Conservation (phyloP, 2,113 vertebrate species). For the Nibea albiflora region DNA sequence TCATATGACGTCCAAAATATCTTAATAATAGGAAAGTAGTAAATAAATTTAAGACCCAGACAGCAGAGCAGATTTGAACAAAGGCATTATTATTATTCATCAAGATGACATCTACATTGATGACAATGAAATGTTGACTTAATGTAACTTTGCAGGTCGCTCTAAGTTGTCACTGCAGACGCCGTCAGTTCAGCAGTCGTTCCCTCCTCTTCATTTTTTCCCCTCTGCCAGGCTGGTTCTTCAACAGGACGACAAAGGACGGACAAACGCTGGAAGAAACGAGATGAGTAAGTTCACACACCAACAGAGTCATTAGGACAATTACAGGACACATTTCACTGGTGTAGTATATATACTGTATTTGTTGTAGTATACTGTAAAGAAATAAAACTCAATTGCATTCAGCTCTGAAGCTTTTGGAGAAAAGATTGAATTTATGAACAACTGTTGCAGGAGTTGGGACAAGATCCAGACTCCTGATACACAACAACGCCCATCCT, state of each 20-base stretch:
- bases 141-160: background rate
- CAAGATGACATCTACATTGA: too few species aligned
- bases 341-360: too few species aligned
- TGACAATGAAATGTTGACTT: too few species aligned
- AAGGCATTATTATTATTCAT: too few species aligned
- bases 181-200: background rate
- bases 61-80: too few species aligned
- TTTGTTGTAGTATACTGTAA: too few species aligned
- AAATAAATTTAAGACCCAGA: too few species aligned
- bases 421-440: too few species aligned
- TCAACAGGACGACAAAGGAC: conserved; percentile 8
- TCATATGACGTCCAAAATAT: background rate
- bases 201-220: background rate
- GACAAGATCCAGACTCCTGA: too few species aligned
- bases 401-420: too few species aligned
- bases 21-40: background rate
- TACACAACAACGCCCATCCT: background rate
- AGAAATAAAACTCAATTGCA: too few species aligned
- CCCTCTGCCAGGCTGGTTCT: background rate
- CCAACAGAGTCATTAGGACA: background rate
- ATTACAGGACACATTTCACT: background rate
- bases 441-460: too few species aligned
- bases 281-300: background rate
- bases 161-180: background rate
- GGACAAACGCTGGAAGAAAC: conserved; percentile 14